Percentiles rank a stretch among this genome's conserved stretches.
These are phyloP conservation scores for Notiomystis cincta DNA, from an alignment of 2,113 vertebrate species.

Conservation along the genomic window DNA sequence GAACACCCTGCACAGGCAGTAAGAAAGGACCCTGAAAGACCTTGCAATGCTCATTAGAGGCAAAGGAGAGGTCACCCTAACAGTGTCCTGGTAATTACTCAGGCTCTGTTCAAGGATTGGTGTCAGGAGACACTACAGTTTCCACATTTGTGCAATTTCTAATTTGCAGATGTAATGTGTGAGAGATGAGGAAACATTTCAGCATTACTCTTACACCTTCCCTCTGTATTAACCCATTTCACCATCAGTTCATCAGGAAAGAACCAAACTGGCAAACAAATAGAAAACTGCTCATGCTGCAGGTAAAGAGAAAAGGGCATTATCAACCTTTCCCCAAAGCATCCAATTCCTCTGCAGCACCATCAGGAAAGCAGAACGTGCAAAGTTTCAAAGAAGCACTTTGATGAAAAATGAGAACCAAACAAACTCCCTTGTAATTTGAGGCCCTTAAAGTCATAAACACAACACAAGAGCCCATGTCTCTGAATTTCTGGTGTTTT, in stretches of 20 bases:
- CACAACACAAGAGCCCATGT: neutral
- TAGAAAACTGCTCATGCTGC: neutral
- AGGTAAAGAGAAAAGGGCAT: neutral
- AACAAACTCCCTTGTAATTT: neutral
- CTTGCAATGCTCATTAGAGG: neutral
- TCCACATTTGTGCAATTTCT: neutral
- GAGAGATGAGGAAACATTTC: neutral
- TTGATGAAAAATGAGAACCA: neutral
- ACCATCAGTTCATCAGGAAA: neutral
- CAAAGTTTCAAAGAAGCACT: neutral
- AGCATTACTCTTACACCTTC: neutral
- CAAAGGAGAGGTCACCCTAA: neutral
- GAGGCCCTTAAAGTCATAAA: neutral
- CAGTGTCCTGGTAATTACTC: neutral
- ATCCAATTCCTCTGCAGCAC: neutral
- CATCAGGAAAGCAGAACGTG: neutral
- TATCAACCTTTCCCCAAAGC: neutral
- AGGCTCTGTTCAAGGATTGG: neutral
- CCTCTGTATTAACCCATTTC: neutral
- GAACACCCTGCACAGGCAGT: neutral
- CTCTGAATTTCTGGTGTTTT: neutral
- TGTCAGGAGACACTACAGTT: neutral
- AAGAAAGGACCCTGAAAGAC: neutral
- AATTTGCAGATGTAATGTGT: neutral
- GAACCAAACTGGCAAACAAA: neutral